phyloP scores from a whole-genome alignment of 2,113 vertebrate genomes.

The Arizona elegans region DNA sequence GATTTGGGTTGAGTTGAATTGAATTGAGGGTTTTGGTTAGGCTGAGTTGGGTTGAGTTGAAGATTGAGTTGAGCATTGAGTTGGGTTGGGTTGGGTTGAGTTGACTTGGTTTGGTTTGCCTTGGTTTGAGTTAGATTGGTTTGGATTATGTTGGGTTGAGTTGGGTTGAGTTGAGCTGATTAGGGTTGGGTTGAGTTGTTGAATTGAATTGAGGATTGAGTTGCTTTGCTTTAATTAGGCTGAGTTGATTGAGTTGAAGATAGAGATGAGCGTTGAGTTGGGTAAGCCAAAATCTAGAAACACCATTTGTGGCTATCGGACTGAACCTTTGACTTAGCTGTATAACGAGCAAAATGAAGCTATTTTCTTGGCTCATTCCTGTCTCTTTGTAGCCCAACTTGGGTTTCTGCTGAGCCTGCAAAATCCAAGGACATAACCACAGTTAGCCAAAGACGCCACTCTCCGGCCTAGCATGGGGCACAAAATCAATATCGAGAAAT shows the following conservation, averaged over 20 bases:
- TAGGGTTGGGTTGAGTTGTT: not conserved
- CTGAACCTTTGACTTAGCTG: not conserved
- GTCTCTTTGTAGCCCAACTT: not conserved
- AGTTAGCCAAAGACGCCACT: not conserved
- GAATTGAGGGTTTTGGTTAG: too few species aligned
- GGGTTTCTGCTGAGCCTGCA: not conserved
- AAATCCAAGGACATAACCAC: not conserved
- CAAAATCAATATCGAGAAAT: not conserved
- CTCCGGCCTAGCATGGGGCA: not conserved
- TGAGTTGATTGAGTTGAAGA: too few species aligned
- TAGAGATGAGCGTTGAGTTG: not conserved
- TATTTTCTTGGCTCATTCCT: not conserved
- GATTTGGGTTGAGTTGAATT: too few species aligned
- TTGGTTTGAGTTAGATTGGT: too few species aligned
- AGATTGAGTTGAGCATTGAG: too few species aligned
- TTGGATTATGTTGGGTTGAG: too few species aligned
- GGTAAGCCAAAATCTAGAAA: not conserved
- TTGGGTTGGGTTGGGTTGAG: too few species aligned
- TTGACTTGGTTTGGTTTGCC: too few species aligned
- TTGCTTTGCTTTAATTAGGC: too few species aligned
- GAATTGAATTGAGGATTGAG: too few species aligned
- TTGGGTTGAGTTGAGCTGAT: not conserved
- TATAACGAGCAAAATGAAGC: not conserved
- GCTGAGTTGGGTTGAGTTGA: too few species aligned
- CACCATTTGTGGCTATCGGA: not conserved